A percentile compares a stretch with the other conserved stretches of the same genome.
These are phyloP conservation scores for Scolanthus callimorphus DNA, from an alignment of 92 coral and sea anemone genomes.

Conservation along the genomic window DNA sequence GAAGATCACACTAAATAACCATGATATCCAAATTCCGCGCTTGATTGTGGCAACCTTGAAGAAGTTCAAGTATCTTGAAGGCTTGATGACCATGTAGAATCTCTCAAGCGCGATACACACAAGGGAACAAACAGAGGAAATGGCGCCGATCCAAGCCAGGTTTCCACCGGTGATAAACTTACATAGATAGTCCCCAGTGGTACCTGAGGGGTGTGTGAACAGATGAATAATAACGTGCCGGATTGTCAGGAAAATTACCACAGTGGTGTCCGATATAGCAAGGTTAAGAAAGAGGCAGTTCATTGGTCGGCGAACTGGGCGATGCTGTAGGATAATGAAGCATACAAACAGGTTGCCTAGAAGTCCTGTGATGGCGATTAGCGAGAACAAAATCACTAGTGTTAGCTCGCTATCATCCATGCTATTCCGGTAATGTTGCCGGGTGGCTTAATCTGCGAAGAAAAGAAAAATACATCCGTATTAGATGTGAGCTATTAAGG, in stretches of 20 bases:
- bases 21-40: slow-evolving; percentile 9
- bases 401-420: slow-evolving; percentile 1
- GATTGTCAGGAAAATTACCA: slow-evolving; percentile 11
- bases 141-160: slow-evolving; percentile 38
- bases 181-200: slow-evolving; percentile 29
- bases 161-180: slow-evolving; percentile 29
- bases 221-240: slow-evolving; percentile 9
- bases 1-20: slow-evolving; percentile 31
- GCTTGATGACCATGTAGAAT: slow-evolving; percentile 21
- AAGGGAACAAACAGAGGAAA: slow-evolving; percentile 29
- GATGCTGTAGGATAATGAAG: slow-evolving; percentile 27
- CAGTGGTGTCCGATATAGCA: slow-evolving; percentile 45
- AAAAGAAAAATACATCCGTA: no score
- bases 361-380: slow-evolving; percentile 35
- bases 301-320: slow-evolving; percentile 44
- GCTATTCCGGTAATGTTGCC: no score
- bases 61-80: slow-evolving; percentile 13
- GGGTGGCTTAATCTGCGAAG: no score
- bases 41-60: slow-evolving; percentile 12
- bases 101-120: slow-evolving; percentile 40
- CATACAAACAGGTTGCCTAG: slow-evolving; percentile 54
- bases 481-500: no score
- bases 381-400: slow-evolving; percentile 14
- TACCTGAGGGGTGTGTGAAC: slow-evolving; percentile 25
- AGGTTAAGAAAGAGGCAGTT: slow-evolving; percentile 66